These are phyloP conservation scores for Coecobrya sp. DNA, from an alignment of 2,888 invertebrate genomes.

Conservation along the genomic window DNA sequence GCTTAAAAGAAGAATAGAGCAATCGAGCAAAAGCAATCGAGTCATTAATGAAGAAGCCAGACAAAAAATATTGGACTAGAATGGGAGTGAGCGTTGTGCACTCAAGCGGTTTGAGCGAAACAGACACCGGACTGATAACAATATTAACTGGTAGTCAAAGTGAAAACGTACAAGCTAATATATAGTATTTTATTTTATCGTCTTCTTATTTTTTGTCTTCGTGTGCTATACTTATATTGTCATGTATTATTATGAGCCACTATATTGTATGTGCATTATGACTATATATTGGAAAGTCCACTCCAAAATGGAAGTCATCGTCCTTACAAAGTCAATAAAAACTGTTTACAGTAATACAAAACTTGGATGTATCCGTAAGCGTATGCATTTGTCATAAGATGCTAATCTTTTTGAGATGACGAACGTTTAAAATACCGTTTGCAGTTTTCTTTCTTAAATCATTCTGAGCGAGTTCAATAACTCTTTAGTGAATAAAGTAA, in stretches of 20 bases:
- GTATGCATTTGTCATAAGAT: too few species aligned
- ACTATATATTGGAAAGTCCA: neutral
- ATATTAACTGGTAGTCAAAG: slow-evolving; percentile 41
- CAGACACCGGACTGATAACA: slow-evolving; percentile 43
- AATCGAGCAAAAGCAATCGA: slow-evolving; percentile 85
- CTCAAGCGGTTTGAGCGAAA: slow-evolving; percentile 59
- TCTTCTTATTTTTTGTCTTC: neutral
- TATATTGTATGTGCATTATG: neutral
- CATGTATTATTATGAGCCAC: neutral
- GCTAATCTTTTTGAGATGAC: too few species aligned
- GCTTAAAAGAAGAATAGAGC: slow-evolving; percentile 80
- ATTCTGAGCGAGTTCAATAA: too few species aligned
- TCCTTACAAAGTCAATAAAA: neutral
- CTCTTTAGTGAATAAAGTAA: too few species aligned
- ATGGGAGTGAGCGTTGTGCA: slow-evolving; percentile 57
- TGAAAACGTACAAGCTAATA: slow-evolving; percentile 63
- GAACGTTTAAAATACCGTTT: too few species aligned
- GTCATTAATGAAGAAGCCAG: slow-evolving; percentile 83
- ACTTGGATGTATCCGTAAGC: neutral
- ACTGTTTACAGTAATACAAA: neutral
- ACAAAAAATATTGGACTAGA: slow-evolving; percentile 57
- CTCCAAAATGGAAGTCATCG: neutral
- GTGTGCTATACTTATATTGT: neutral
- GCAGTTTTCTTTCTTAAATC: too few species aligned
- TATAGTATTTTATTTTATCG: slow-evolving; percentile 47